Evolutionary conservation across 2,797 vertebrate genomes (phyloP).

Genomic region (Enteromius treurensis): DNA sequence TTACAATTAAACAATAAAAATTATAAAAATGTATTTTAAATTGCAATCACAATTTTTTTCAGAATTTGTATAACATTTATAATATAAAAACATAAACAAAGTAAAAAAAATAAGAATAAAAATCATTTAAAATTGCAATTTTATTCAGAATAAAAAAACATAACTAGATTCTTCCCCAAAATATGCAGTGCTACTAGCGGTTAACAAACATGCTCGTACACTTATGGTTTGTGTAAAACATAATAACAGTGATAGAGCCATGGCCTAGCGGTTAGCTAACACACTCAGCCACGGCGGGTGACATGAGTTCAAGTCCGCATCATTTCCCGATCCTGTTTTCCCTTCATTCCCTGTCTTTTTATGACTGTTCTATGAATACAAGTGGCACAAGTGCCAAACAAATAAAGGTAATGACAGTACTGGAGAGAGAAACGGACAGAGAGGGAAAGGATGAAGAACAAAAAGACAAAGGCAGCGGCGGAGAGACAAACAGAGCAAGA

Average conservation of each 20-base stretch:
- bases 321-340: not conserved
- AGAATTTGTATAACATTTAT: too few species aligned
- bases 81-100: too few species aligned
- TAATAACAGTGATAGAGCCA: not conserved
- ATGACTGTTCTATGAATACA: not conserved
- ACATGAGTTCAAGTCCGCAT: not conserved
- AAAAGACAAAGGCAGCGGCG: constrained; percentile 18
- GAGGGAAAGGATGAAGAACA: constrained; percentile 6
- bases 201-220: not conserved
- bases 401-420: not conserved
- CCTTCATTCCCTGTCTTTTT: not conserved
- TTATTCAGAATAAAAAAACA: not conserved
- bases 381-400: not conserved
- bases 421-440: constrained; percentile 5
- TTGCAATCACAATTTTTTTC: too few species aligned
- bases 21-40: too few species aligned
- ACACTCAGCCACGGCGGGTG: not conserved
- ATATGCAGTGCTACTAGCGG: not conserved
- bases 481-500: constrained; percentile 19
- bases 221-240: not conserved
- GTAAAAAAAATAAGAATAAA: too few species aligned
- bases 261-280: not conserved
- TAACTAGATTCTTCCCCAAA: not conserved
- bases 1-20: not conserved
- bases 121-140: not conserved